These are phyloP conservation scores for Melieria crassipennis DNA, from an alignment of 2,888 invertebrate species.

Conservation along the genomic window DNA sequence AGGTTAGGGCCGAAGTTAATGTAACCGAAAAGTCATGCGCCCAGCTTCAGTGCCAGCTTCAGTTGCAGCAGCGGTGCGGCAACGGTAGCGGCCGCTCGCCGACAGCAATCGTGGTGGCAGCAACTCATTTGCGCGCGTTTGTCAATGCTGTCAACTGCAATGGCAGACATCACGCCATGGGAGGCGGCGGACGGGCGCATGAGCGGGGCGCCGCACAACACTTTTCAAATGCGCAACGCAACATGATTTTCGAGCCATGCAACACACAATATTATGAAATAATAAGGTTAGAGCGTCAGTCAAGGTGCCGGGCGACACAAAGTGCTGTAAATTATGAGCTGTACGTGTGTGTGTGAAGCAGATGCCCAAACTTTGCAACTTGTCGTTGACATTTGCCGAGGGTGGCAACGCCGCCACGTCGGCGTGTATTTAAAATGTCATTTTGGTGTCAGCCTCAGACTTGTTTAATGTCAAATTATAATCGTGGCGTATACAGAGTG, in stretches of 20 bases:
- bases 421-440: constrained; percentile 57
- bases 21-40: no score
- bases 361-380: not conserved
- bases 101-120: no score
- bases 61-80: no score
- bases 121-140: constrained; percentile 11
- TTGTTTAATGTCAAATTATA: constrained; percentile 61
- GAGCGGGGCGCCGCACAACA: not conserved
- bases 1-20: not conserved
- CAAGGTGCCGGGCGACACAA: not conserved
- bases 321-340: constrained; percentile 20
- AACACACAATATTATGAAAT: no score
- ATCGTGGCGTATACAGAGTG: constrained; percentile 46
- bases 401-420: not conserved
- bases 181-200: not conserved
- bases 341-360: not conserved
- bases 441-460: constrained; percentile 62
- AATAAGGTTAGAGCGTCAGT: no score
- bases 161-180: constrained; percentile 32
- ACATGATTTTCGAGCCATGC: not conserved
- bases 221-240: not conserved
- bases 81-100: no score
- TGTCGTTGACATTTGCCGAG: not conserved
- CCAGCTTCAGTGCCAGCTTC: no score
- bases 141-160: constrained; percentile 42